Percentiles rank a stretch among this genome's conserved stretches.
These are phyloP conservation scores for Lerema accius DNA, from an alignment of 1,140 invertebrate genomes.

Conservation along the genomic window DNA sequence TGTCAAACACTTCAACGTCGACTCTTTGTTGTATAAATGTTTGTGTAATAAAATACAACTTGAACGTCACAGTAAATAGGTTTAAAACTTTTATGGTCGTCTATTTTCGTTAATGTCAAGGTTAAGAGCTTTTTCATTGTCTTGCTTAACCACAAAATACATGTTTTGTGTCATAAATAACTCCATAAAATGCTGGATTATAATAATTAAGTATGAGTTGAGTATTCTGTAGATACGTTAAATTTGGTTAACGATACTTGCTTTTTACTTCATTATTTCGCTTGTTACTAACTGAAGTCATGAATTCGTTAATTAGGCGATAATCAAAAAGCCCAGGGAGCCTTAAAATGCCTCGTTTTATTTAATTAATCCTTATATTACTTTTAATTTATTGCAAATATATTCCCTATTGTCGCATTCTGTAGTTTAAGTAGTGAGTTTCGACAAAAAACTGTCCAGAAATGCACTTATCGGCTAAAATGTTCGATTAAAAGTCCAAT, in stretches of 20 bases:
- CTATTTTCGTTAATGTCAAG: conserved; percentile 28
- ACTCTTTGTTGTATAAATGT: background rate
- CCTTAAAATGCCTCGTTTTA: background rate
- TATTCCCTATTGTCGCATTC: conserved; percentile 8
- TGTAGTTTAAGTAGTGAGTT: background rate
- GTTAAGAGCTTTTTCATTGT: conserved; percentile 24
- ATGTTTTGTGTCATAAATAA: conserved; percentile 24
- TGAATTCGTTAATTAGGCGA: conserved; percentile 20
- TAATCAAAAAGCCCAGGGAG: conserved; percentile 13
- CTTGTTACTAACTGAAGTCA: conserved; percentile 8
- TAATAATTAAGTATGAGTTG: conserved; percentile 26
- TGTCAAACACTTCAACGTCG: background rate
- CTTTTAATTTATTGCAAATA: conserved; percentile 25
- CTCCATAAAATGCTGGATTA: conserved; percentile 24
- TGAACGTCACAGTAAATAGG: conserved; percentile 9
- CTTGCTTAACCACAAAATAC: conserved; percentile 13
- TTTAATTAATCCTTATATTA: conserved; percentile 20
- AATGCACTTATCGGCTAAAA: background rate
- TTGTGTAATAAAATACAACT: background rate
- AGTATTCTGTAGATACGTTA: background rate
- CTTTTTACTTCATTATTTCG: conserved; percentile 26
- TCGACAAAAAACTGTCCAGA: background rate
- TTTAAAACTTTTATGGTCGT: conserved; percentile 2
- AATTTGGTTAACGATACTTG: conserved; percentile 22
- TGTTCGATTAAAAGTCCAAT: background rate